Base-by-base conservation (phyloP, 37 sponge, comb jelly and placozoan species). In the Oopsacas minuta region DNA sequence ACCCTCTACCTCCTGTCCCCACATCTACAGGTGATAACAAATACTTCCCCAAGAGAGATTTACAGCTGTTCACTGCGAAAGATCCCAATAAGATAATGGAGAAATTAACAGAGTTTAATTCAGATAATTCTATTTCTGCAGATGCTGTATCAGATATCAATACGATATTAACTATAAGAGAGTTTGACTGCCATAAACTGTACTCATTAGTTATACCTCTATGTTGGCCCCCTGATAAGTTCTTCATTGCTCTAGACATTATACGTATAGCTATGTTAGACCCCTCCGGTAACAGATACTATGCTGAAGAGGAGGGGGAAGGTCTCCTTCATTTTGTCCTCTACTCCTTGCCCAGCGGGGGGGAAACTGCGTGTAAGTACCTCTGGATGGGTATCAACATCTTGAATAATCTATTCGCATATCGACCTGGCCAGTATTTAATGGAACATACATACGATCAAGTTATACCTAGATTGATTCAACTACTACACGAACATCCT, bases 251-350 rank as follows among this genome's bases (percentile, higher is more conserved):
- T 3, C 75, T 61, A 3, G 75, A 61, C 75, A 61, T n/a, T 3
- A 61, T 61, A 25, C 75, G 75, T 34, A 12, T 61, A 12, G 75
- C 75, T 3, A 25, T 61, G 75, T 34, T 61, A 3, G 75, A 3
- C 17, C 75, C 30, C 28, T 61, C 17, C 75, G 75, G 75, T 5
- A 61, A 61, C 75, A 61, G 30, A 34, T 61, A 25, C 75, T 61
- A 61, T 34, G 75, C 75, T 5, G 75, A 61, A 61, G 75, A 61
- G 75, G 75, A 61, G 75, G 75, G 75, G 75, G 75, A 61, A 34
- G 75, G 75, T 3, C 30, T 61, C 32, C 28, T 61, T 7, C 75
- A 61, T 12, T 12, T 61, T 3, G 5, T n/a, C 75, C 75, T 61
- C 75, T 61, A 61, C 75, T 61, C 75, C 17, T 34, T 61, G 30